These are phyloP conservation scores for Eleutherodactylus coqui DNA, from an alignment of 2,797 vertebrate genomes.

Conservation along the genomic window DNA sequence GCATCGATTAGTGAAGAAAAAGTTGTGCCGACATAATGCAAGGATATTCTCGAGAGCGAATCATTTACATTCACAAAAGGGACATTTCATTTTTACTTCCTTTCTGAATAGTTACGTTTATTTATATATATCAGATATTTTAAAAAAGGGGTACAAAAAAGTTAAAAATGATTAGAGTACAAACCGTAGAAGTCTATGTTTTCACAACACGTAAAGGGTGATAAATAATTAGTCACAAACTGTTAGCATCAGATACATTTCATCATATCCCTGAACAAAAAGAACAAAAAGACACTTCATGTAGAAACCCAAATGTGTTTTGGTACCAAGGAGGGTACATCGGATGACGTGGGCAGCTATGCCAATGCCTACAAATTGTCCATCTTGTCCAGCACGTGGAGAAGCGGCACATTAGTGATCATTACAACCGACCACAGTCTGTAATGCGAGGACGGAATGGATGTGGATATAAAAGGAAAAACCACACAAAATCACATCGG, in stretches of 20 bases:
- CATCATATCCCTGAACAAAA: not conserved
- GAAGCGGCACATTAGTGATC: not conserved
- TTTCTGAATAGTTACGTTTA: slow-evolving; percentile 4
- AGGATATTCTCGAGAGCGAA: slow-evolving; percentile 7
- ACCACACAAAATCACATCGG: slow-evolving; percentile 66
- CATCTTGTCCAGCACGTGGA: not conserved
- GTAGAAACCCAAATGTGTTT: not conserved
- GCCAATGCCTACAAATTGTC: not conserved
- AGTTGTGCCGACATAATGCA: not conserved
- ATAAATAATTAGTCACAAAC: not conserved
- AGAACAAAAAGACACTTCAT: not conserved
- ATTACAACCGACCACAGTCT: not conserved
- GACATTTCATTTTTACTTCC: not conserved
- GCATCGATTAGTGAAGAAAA: slow-evolving; percentile 4
- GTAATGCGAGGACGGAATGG: slow-evolving; percentile 44
- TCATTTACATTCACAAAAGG: slow-evolving; percentile 39
- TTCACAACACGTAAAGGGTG: not conserved
- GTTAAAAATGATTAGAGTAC: slow-evolving; percentile 31
- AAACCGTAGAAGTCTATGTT: slow-evolving; percentile 15
- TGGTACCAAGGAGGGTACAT: not conserved
- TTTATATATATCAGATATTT: not conserved
- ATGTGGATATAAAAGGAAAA: not conserved
- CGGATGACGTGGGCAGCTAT: not conserved
- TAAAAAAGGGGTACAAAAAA: slow-evolving; percentile 34
- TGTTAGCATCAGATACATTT: not conserved